phyloP scores from a whole-genome alignment of 2,888 invertebrate genomes.

The Sipha maydis region DNA sequence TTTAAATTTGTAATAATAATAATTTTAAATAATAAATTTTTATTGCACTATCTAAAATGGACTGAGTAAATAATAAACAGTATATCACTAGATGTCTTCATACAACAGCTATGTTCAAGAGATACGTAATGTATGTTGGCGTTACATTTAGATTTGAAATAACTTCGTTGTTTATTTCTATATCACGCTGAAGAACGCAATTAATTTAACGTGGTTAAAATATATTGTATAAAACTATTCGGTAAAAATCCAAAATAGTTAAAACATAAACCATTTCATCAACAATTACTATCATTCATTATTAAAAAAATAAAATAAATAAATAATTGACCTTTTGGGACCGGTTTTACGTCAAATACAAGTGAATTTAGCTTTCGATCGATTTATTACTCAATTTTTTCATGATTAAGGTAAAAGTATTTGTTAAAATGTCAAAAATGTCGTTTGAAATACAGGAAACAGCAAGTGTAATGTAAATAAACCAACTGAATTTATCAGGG shows the following conservation, averaged over 20 bases:
- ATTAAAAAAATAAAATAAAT: not conserved
- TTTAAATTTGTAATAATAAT: too few relatives aligned
- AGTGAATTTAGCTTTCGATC: conserved; percentile 12
- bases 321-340: conserved; percentile 30
- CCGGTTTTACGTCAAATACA: conserved; percentile 31
- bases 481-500: conserved; percentile 21
- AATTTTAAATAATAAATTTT: too few relatives aligned
- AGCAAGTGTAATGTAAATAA: not conserved
- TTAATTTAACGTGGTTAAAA: too few relatives aligned
- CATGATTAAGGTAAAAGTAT: conserved; percentile 25
- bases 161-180: too few relatives aligned
- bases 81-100: too few relatives aligned
- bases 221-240: not conserved
- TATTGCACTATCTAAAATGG: too few relatives aligned
- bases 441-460: not conserved
- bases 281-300: not conserved
- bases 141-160: not conserved
- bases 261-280: not conserved
- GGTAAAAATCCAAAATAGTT: not conserved
- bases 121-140: too few relatives aligned
- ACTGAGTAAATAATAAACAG: too few relatives aligned
- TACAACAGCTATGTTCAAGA: too few relatives aligned
- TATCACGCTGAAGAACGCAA: too few relatives aligned
- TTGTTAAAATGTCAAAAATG: conserved; percentile 23
- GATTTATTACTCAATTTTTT: conserved; percentile 28